These are phyloP conservation scores for Chelonoidis abingdonii DNA, from an alignment of 2,113 vertebrate genomes.

Conservation along the genomic window DNA sequence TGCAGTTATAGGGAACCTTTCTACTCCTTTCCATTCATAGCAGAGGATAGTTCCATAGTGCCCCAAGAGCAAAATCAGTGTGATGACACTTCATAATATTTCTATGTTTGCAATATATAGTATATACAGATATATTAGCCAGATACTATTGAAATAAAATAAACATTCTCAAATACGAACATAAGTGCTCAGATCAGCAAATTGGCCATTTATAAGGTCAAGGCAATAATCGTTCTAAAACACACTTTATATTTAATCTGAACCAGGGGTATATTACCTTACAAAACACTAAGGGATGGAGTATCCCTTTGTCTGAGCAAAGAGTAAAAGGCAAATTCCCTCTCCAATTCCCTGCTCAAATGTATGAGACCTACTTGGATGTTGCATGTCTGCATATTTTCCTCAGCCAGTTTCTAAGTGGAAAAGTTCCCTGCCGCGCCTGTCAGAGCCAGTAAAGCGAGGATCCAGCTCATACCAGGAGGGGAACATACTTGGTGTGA, in stretches of 20 bases:
- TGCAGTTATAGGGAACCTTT: background rate
- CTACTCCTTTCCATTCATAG: background rate
- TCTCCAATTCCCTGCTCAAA: background rate
- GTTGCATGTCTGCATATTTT: background rate
- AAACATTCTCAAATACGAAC: slow-evolving; percentile 13
- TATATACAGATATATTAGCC: background rate
- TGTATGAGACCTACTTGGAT: background rate
- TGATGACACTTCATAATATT: background rate
- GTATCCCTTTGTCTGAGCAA: background rate
- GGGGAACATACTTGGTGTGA: fast-evolving
- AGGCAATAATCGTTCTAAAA: slow-evolving; percentile 20
- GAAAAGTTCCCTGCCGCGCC: fast-evolving
- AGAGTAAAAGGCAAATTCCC: background rate
- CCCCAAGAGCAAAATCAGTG: background rate
- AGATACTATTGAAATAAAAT: slow-evolving; percentile 2
- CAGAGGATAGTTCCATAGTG: background rate
- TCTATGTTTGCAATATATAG: background rate
- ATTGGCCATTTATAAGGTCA: slow-evolving; percentile 29
- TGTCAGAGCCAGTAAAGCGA: background rate
- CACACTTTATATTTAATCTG: background rate
- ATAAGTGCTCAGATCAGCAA: slow-evolving; percentile 15
- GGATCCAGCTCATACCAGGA: fast-evolving
- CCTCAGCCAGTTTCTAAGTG: background rate
- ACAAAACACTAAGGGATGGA: background rate
- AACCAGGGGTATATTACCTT: background rate